Evolutionary conservation across 1,140 invertebrate genomes (phyloP), one percentile per base, ranked within the genome.

Genomic region (Colletes latitarsis): DNA sequence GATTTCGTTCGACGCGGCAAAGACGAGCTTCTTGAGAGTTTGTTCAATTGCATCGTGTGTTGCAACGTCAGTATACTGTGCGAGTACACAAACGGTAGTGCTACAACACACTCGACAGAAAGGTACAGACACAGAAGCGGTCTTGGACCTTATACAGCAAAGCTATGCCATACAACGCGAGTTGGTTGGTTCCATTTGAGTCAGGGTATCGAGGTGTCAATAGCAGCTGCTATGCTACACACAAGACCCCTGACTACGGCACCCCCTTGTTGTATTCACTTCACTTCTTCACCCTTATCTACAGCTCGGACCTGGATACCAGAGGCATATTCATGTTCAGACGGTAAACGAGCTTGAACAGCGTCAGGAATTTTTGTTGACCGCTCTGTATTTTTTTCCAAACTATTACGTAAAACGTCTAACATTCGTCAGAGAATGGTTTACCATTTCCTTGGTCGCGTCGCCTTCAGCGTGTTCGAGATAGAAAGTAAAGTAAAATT

Each of bases 141-240:
- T 73, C 70, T 77, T 77, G 73, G 85, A 87, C 85, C 84, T 87
- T 81, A 75, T 66, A 79, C 83, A 85, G 86, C 87, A 89, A 86
- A 90, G 88, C 86, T 90, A 88, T 90, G 89, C 78, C 64, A 79
- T 90, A 88, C 87, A 88, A 89, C 86, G 90, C 87, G 90, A 90
- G 90, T 89, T 91, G 89, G 90, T 92, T 91, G 88, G 87, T 92
- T 92, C 90, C 91, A 91, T 92, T 92, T 92, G 91, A 92, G 91
- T 92, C 89, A 90, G 91, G 89, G 91, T 92, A 93, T 92, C 91
- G 91, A 93, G 92, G 92, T 92, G 92, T 93, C 92, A 93, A 93
- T 93, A 92, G 91, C 92, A 93, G 92, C 92, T 93, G 92, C 92
- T 90, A 89, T 89, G 90, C 89, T 91, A 90, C 91, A 92, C 90